Percentiles rank a stretch among this genome's conserved stretches.
These are phyloP conservation scores for Agrotis puta DNA, from an alignment of 2,888 invertebrate species.

Conservation along the genomic window DNA sequence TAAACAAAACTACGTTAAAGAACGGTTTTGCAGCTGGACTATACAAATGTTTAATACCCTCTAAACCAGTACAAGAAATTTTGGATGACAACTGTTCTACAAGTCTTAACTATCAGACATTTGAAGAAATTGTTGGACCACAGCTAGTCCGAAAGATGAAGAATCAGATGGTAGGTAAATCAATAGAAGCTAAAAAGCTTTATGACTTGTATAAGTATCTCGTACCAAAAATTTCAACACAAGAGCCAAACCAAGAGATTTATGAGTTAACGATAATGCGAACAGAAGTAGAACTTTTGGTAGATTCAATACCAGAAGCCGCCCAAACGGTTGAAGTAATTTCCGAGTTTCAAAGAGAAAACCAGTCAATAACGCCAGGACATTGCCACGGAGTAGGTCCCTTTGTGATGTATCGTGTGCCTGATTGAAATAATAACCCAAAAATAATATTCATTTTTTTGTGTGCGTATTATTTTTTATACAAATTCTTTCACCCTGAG, in stretches of 20 bases:
- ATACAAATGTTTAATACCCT: slow-evolving; percentile 50
- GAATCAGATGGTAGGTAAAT: slow-evolving; percentile 46
- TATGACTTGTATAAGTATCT: slow-evolving; percentile 48
- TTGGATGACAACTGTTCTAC: slow-evolving; percentile 44
- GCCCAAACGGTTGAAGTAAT: slow-evolving; percentile 48
- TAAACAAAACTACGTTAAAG: slow-evolving; percentile 45
- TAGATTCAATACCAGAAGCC: slow-evolving; percentile 48
- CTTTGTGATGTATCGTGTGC: too few species aligned
- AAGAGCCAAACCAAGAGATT: slow-evolving; percentile 40
- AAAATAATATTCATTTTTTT: too few species aligned
- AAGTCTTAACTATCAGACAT: slow-evolving; percentile 52
- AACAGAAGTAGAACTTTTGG: slow-evolving; percentile 52
- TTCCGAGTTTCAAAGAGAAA: slow-evolving; percentile 43
- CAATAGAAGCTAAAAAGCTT: slow-evolving; percentile 49
- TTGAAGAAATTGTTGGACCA: slow-evolving; percentile 54
- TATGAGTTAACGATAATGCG: slow-evolving; percentile 54
- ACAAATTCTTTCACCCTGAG: too few species aligned
- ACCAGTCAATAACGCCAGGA: slow-evolving; percentile 42
- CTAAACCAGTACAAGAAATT: slow-evolving; percentile 47
- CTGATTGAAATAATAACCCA: too few species aligned
- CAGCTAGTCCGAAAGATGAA: slow-evolving; percentile 52
- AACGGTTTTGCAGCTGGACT: slow-evolving; percentile 53
- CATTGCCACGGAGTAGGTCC: too few species aligned
- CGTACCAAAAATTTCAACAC: slow-evolving; percentile 39
- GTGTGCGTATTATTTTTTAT: too few species aligned